Percentiles rank a stretch among this genome's conserved stretches.
Evolutionary conservation across 1,140 invertebrate genomes (phyloP).

Genomic region (Periplaneta americana): DNA sequence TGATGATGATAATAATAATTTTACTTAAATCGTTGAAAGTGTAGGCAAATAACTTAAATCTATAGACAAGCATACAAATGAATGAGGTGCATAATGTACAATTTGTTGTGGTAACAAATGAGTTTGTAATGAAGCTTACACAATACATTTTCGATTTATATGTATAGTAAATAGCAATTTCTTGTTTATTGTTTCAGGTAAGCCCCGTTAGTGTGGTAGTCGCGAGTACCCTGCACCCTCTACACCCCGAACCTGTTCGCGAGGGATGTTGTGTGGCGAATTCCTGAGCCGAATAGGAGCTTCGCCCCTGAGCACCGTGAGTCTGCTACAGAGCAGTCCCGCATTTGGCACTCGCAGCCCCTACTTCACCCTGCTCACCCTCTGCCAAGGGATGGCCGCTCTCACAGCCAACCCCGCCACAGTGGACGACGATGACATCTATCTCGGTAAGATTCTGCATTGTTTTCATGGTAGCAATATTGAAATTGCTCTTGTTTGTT

Average conservation of each 20-base stretch:
- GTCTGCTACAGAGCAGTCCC: conserved; percentile 5
- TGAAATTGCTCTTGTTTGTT: too few relatives aligned
- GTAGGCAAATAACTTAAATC: too few relatives aligned
- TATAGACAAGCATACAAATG: too few relatives aligned
- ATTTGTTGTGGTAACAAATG: too few relatives aligned
- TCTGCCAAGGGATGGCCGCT: conserved; percentile 37
- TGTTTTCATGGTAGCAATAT: too few relatives aligned
- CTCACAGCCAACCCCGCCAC: conserved; percentile 25
- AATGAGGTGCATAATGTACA: too few relatives aligned
- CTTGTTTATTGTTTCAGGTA: conserved; percentile 2
- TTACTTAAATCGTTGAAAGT: too few relatives aligned
- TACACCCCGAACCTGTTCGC: not conserved
- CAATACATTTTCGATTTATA: too few relatives aligned
- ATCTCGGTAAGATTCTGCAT: conserved; percentile 31
- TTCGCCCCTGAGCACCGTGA: conserved; percentile 5
- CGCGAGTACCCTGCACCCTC: not conserved
- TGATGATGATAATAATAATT: too few relatives aligned
- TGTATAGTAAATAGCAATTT: too few relatives aligned
- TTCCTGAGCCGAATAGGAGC: conserved; percentile 31
- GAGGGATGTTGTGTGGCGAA: conserved; percentile 37
- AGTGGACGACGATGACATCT: conserved; percentile 37
- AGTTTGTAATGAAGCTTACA: too few relatives aligned
- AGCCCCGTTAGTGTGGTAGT: not conserved
- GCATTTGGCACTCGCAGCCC: conserved; percentile 30
- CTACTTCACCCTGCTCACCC: conserved; percentile 34